Conservation (phyloP, 1,140 invertebrate genomes). For the Ptiloglossa arizonensis region DNA sequence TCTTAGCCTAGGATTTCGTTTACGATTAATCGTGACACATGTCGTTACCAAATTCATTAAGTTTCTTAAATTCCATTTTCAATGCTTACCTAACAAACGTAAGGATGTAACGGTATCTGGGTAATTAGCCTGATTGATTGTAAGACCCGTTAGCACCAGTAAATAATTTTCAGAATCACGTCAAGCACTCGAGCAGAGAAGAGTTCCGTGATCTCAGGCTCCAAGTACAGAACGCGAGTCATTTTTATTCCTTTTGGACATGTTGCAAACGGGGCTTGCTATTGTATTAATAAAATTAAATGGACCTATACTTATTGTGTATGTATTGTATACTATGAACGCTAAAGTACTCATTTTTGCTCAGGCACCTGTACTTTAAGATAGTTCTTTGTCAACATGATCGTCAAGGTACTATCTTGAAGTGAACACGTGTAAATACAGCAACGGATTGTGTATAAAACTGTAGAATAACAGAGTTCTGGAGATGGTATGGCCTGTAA, state of each 20-base stretch:
- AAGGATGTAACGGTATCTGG: slow-evolving; percentile 65
- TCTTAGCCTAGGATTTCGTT: slow-evolving; percentile 69
- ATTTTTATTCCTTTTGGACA: slow-evolving; percentile 18
- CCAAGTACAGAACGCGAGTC: slow-evolving; percentile 60
- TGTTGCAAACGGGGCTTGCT: slow-evolving; percentile 67
- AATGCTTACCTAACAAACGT: slow-evolving; percentile 66
- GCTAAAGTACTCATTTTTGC: slow-evolving; percentile 68
- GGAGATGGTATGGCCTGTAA: slow-evolving; percentile 58
- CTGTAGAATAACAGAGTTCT: slow-evolving; percentile 63
- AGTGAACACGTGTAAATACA: slow-evolving; percentile 69
- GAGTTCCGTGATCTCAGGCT: slow-evolving; percentile 42
- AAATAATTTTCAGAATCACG: slow-evolving; percentile 56
- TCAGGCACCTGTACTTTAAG: slow-evolving; percentile 69
- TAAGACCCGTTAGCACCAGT: slow-evolving; percentile 69
- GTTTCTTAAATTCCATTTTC: slow-evolving; percentile 42
- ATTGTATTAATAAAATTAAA: slow-evolving; percentile 69
- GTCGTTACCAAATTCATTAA: slow-evolving; percentile 51
- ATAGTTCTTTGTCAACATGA: slow-evolving; percentile 59
- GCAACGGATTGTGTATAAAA: slow-evolving; percentile 66
- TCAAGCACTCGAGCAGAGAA: slow-evolving; percentile 52
- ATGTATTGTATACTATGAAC: slow-evolving; percentile 68
- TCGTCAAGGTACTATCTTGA: slow-evolving; percentile 71
- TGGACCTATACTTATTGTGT: slow-evolving; percentile 67
- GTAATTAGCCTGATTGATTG: slow-evolving; percentile 62
- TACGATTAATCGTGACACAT: slow-evolving; percentile 58